Conservation (phyloP, 2,113 vertebrate genomes). For the Labrus mixtus region DNA sequence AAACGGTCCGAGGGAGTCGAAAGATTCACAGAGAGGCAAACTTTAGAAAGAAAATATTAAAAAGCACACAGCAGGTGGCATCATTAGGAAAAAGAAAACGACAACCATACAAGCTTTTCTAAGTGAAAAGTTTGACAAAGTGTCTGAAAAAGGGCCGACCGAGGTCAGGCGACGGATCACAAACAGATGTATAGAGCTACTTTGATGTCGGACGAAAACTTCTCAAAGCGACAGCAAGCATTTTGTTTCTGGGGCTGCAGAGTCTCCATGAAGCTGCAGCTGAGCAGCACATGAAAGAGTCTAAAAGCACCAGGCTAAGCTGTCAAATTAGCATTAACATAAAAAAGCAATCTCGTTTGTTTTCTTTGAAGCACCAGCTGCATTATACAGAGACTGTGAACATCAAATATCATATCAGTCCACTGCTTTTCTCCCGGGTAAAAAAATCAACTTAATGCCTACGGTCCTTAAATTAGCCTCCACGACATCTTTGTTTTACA, state of each 20-base stretch:
- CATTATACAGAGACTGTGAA: background rate
- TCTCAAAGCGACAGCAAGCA: background rate
- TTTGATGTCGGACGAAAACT: constrained; percentile 14
- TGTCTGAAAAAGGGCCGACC: background rate
- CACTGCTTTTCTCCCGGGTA: too few species aligned
- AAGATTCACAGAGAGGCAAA: background rate
- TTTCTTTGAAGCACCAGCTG: background rate
- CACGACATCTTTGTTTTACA: too few species aligned
- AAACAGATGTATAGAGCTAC: background rate
- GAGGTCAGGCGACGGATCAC: background rate
- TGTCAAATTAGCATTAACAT: background rate
- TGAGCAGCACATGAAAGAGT: background rate
- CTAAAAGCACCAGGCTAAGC: background rate
- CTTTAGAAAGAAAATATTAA: constrained; percentile 1
- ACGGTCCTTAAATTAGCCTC: too few species aligned
- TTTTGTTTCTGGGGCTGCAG: background rate
- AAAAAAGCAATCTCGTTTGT: background rate
- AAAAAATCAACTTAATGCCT: too few species aligned
- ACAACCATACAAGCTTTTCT: background rate
- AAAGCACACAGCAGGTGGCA: constrained; percentile 22
- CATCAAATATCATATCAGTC: too few species aligned
- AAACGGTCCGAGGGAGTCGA: background rate
- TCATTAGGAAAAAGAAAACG: constrained; percentile 31
- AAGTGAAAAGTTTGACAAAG: background rate
- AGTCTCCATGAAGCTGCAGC: background rate